Evolutionary conservation across 2,797 vertebrate species (phyloP), one percentile per base, ranked within the genome.

Genomic region (Numenius phaeopus): DNA sequence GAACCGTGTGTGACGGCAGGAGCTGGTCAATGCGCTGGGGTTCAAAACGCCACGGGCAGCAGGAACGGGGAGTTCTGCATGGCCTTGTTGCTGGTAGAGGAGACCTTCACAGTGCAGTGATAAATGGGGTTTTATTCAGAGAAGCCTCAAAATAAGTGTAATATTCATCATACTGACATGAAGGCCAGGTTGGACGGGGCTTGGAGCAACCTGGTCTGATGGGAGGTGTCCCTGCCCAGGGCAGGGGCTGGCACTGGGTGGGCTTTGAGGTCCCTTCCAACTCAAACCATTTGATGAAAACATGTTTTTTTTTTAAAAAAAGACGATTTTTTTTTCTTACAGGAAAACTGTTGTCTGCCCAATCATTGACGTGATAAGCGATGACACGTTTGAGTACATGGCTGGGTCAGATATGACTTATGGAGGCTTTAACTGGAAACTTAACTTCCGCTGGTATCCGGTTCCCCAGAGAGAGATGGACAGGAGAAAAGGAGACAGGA

Each of bases 391-490:
- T 61, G 99, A 99, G 95, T 99, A 99, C 97, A 99, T 99, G 99
- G 99, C 99, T 11, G 99, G 99, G 3, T 99, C 99, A 2, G 99
- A 99, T 92, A 99, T 99, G 99, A 99, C 99, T 10, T 99, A 99
- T 0, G 99, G 99, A 4, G 99, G 99, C 65, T 99, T 99, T 98
- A 99, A 99, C 98, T 99, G 99, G 99, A 99, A 99, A 94, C 98
- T 99, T 34, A 99, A 99, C 97, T 99, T 99, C 93, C 99, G 99
- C 96, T 99, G 99, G 99, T 99, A 99, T 82, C 99, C 99, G 1
- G 99, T 99, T 65, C 99, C 99, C 30, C 99, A 99, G 98, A 98
- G 99, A 97, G 99, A 99, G 98, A 99, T 99, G 99, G 99, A 99
- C 96, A 98, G 99, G 39, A 99, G 99, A 94, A 99, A 99, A 97